Evolutionary conservation across 2,113 vertebrate species (phyloP).

Genomic region (Embiotoca jacksoni): DNA sequence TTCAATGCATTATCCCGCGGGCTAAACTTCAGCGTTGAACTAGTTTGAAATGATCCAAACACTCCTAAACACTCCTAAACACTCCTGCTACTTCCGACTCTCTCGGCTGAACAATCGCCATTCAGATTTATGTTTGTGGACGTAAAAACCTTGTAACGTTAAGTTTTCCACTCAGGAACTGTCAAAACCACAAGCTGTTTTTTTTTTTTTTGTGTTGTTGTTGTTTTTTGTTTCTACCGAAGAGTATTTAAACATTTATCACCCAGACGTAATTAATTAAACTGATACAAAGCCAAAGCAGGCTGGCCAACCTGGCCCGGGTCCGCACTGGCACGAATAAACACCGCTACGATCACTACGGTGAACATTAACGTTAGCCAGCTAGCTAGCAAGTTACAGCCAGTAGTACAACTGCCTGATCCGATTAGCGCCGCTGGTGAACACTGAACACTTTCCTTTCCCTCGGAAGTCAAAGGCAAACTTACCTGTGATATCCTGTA

Average conservation of each 20-base stretch:
- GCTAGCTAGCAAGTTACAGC: constrained; percentile 58
- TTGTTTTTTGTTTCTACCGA: no score
- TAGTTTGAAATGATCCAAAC: neutral
- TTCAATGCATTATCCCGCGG: neutral
- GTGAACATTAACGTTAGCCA: constrained; percentile 49
- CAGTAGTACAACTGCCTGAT: constrained; percentile 51
- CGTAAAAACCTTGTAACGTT: neutral
- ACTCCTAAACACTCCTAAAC: neutral
- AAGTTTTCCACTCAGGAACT: constrained; percentile 2
- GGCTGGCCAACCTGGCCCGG: neutral
- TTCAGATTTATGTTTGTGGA: neutral
- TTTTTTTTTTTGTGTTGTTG: neutral
- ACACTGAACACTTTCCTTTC: constrained; percentile 49
- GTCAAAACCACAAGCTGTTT: constrained; percentile 8
- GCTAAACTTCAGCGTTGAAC: neutral
- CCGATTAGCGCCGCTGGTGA: constrained; percentile 59
- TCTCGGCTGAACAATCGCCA: neutral
- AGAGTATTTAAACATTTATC: neutral
- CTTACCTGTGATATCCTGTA: constrained; percentile 76
- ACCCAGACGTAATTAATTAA: neutral
- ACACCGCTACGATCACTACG: neutral
- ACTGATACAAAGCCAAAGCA: neutral
- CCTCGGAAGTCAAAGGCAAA: constrained; percentile 13
- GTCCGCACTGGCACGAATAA: neutral
- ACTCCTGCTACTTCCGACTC: neutral